Evolutionary conservation across 2,113 vertebrate genomes (phyloP).

Genomic region (Brachypteracias leptosomus): DNA sequence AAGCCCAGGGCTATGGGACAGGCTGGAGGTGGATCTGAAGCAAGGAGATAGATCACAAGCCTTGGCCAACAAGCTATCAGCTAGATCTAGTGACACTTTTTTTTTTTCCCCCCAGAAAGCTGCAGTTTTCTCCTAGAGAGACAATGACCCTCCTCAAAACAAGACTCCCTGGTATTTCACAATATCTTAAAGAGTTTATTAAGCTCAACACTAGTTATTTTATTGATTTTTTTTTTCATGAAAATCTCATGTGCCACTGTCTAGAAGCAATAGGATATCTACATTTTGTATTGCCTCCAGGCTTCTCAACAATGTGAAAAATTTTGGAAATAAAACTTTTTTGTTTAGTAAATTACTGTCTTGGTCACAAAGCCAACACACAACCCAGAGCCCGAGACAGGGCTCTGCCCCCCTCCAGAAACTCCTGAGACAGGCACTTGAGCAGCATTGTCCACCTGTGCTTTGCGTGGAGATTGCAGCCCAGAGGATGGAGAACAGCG

Average conservation of each 20-base stretch:
- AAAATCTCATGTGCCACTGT: background rate
- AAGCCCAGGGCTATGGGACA: background rate
- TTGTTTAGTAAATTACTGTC: background rate
- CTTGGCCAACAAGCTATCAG: background rate
- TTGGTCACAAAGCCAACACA: background rate
- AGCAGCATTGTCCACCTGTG: rapidly evolving
- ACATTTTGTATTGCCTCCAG: background rate
- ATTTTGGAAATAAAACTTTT: background rate
- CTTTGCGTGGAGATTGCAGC: rapidly evolving
- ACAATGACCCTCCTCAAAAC: background rate
- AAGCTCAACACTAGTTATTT: background rate
- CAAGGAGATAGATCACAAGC: background rate
- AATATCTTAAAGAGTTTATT: background rate
- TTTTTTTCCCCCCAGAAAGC: background rate
- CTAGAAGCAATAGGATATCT: background rate
- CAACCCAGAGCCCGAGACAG: background rate
- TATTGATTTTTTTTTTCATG: background rate
- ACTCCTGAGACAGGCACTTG: background rate
- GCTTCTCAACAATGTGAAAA: background rate
- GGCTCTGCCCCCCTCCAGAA: background rate
- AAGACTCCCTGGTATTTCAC: background rate
- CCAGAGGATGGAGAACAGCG: background rate
- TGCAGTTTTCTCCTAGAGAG: background rate
- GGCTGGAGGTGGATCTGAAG: background rate
- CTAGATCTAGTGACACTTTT: background rate